Conservation (phyloP, 1,140 invertebrate genomes). For the Conus ventricosus region DNA sequence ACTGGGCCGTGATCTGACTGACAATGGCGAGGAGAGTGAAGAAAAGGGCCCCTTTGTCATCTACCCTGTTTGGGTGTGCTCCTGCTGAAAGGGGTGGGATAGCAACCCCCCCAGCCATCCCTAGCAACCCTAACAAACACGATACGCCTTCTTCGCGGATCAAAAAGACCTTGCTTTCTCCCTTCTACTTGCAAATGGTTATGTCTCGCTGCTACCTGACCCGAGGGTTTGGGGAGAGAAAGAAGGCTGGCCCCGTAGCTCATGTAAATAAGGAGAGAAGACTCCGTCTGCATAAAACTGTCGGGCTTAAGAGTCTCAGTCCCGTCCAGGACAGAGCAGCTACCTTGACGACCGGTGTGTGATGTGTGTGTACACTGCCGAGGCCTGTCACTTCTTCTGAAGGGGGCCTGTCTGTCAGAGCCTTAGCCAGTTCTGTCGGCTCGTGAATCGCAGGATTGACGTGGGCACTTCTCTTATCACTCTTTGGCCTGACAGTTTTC, state of each 20-base stretch:
- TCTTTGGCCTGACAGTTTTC: neutral
- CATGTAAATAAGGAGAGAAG: neutral
- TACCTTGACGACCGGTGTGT: neutral
- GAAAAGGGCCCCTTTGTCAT: neutral
- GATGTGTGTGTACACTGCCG: neutral
- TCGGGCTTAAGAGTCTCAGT: neutral
- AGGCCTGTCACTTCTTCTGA: neutral
- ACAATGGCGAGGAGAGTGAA: neutral
- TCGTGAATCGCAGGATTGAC: neutral
- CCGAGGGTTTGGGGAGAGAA: neutral
- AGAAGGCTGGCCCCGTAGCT: neutral
- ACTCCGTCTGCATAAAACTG: neutral
- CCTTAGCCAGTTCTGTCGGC: neutral
- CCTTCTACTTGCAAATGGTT: neutral
- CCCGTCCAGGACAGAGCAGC: neutral
- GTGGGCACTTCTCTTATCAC: neutral
- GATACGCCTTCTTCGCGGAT: neutral
- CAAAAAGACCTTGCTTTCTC: neutral
- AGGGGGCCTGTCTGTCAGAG: neutral
- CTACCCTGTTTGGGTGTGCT: neutral
- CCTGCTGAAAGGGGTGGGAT: slow-evolving; percentile 5
- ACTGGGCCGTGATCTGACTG: neutral
- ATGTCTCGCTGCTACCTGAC: no score
- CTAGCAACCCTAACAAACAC: slow-evolving; percentile 32
- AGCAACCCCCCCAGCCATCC: neutral